Base-by-base conservation (phyloP, 2,113 vertebrate species). In the Sylvietta virens region DNA sequence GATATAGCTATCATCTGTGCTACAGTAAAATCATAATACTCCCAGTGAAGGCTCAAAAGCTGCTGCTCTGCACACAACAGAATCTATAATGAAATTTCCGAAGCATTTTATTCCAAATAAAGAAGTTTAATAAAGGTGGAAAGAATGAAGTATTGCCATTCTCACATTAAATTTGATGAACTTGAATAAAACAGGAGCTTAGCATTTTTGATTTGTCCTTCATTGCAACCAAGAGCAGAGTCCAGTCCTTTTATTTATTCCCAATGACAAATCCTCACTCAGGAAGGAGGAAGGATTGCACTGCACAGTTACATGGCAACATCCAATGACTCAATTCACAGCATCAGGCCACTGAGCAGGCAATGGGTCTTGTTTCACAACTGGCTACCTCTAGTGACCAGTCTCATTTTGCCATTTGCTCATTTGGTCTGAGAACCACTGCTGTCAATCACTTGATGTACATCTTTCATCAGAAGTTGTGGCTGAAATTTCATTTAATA, bases 191-290 rank as follows among this genome's bases (percentile, higher is more conserved):
- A 60, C 9, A 90, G 65, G 58, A 53, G 3, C 20, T 53, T 56
- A 22, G 17, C 9, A 17, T 45, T 65, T 91, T 44, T 71, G 6
- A 54, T 48, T 69, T 70, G 26, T 28, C 28, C 31, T 81, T 53
- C 30, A 57, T 1, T 27, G 20, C 33, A 58, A 40, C 5, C 0
- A 2, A 81, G 24, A 82, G 48, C 21, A 83, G 57, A 89, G 20
- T 13, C 47, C 48, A 70, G 31, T 56, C 45, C 21, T 45, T 76
- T 19, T 40, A 45, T 57, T 86, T 92, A 53, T 6, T 57, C 20
- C 10, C 7, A 31, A 22, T 1, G 15, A 62, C 5, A 76, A 76
- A 72, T 15, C 31, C 40, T 67, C 0, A 0, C 35, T 71, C 61
- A 67, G 24, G 21, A 64, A 72, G 22, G 37, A 64, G 22, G 57